Evolutionary conservation across 53 echinoderm and acorn worm genomes (phyloP), one percentile per base, ranked within the genome.

Genomic region (Apostichopus leukothele): DNA sequence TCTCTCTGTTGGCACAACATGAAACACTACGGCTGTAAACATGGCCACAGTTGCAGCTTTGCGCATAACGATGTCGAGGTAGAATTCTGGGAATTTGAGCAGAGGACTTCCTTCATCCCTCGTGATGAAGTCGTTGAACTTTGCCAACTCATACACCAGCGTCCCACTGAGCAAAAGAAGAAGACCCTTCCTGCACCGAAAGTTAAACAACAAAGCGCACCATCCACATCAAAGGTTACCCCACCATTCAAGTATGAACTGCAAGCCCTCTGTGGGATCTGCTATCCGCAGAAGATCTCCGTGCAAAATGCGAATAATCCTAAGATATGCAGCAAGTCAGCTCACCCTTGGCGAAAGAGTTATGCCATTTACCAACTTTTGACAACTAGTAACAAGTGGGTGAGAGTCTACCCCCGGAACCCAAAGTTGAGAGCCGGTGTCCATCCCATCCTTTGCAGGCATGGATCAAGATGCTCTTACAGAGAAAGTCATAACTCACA

Each of bases 61-160:
- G 95, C 95, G 7, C 96, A 96, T 74, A 93, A 92, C 67, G 53
- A 79, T 50, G 39, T 92, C 73, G 94, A 94, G 88, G 84, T 92
- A 16, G 91, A 91, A 51, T 86, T 94, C 16, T 94, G 94, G 94
- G 90, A 92, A 59, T 91, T 94, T 78, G 94, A 94, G 88, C 75
- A 71, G 6, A 75, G 86, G 52, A 75, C 88, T 51, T 78, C 89
- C 14, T 19, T 8, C 53, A 83, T 94, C 10, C 78, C 71, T 5
- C 83, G 92, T 50, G 92, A 92, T 1, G 83, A 90, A 55, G 90
- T 96, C 25, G 91, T 90, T 5, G 86, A 91, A 50, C 73, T 88
- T 18, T 90, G 93, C 51, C 52, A 50, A 12, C 18, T 7, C 53
- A n/a, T 60, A 4, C 59, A 75, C 75, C 20, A 16, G 51, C 0